These are phyloP conservation scores for Mesorhabditis sp. DNA, from an alignment of 2,888 invertebrate species.

Conservation along the genomic window DNA sequence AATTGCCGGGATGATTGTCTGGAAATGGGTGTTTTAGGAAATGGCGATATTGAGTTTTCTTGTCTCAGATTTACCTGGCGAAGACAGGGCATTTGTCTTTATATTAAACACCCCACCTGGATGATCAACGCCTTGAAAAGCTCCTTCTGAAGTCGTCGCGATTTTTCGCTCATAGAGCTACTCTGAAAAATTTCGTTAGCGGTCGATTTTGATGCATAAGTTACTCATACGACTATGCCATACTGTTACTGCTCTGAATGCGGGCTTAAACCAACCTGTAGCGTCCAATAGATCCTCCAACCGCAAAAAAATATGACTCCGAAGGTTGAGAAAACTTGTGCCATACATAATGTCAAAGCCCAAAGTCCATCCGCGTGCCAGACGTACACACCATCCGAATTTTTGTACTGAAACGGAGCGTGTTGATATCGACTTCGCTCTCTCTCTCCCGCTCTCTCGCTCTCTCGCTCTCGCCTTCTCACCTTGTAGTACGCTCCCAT, in stretches of 20 bases:
- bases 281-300: slow-evolving; percentile 3
- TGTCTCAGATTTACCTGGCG: no score
- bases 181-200: neutral
- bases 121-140: slow-evolving; percentile 1
- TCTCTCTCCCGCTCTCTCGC: no score
- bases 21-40: neutral
- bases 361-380: neutral
- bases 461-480: no score
- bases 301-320: neutral
- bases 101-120: neutral
- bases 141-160: neutral
- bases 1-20: neutral
- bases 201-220: neutral
- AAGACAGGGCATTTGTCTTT: no score
- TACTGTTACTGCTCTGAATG: neutral
- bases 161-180: neutral
- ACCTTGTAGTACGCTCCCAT: no score
- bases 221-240: neutral
- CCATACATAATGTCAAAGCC: neutral
- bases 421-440: no score
- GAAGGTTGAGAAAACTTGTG: neutral
- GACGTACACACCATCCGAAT: neutral
- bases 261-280: neutral
- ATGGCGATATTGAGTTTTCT: no score
- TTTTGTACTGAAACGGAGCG: neutral